phyloP scores from a whole-genome alignment of 1,140 invertebrate genomes.

The Solenopsis invicta region DNA sequence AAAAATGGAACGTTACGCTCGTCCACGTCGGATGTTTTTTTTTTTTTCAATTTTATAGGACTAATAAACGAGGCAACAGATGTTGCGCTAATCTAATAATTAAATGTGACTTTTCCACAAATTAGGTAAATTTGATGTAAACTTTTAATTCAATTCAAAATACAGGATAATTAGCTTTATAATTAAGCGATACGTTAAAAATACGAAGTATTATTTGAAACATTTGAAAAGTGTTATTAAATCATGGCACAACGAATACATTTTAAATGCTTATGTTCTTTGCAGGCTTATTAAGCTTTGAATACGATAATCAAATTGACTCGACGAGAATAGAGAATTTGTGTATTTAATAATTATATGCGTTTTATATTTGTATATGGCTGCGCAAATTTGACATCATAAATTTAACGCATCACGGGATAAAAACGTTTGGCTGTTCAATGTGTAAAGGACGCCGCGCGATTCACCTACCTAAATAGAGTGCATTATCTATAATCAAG shows the following conservation, averaged over 20 bases:
- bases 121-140: neutral
- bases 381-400: neutral
- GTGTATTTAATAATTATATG: conserved; percentile 32
- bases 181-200: neutral
- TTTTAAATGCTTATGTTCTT: neutral
- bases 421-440: conserved; percentile 7
- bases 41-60: neutral
- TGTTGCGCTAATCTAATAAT: neutral
- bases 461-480: conserved; percentile 19
- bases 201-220: neutral
- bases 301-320: conserved; percentile 28
- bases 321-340: conserved; percentile 9
- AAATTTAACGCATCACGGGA: neutral
- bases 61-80: neutral
- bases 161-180: neutral
- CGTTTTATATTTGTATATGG: neutral
- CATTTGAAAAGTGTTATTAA: neutral
- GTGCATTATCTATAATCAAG: neutral
- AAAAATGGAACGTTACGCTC: neutral
- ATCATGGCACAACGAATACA: neutral
- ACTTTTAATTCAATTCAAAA: neutral
- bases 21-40: neutral
- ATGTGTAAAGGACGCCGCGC: neutral
- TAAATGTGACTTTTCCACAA: neutral
- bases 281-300: neutral